These are phyloP conservation scores for Cancer borealis DNA, from an alignment of 2,888 invertebrate genomes.

Conservation along the genomic window DNA sequence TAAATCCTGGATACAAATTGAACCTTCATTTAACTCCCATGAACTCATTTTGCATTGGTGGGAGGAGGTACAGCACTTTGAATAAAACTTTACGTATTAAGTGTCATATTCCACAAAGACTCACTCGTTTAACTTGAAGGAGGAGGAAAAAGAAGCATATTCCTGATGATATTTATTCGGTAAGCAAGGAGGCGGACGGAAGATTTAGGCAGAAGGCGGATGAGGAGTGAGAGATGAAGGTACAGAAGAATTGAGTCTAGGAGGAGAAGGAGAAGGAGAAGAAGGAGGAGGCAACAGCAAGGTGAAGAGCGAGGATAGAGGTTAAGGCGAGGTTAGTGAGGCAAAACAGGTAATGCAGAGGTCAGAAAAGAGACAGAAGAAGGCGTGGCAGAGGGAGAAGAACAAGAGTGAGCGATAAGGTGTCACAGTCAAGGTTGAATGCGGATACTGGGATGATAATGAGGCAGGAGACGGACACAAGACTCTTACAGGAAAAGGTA, in stretches of 20 bases:
- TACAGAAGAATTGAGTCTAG: not conserved
- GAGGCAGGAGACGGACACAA: not conserved
- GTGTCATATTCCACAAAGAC: too few relatives aligned
- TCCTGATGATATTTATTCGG: too few relatives aligned
- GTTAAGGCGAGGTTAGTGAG: not conserved
- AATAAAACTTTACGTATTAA: too few relatives aligned
- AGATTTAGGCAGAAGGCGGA: not conserved
- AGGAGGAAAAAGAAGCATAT: too few relatives aligned
- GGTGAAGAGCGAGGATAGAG: not conserved
- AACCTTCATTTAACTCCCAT: not conserved
- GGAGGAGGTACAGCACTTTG: not conserved
- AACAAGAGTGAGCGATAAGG: not conserved
- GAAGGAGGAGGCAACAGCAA: not conserved
- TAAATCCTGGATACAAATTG: not conserved
- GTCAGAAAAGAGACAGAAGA: not conserved
- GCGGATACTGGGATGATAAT: not conserved
- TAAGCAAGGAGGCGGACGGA: not conserved
- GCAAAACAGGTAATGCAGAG: not conserved
- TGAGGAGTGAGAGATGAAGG: not conserved
- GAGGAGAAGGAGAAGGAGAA: constrained; percentile 1
- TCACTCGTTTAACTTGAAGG: too few relatives aligned
- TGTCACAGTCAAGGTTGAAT: not conserved
- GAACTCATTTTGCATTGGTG: not conserved
- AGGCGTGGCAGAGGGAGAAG: not conserved
- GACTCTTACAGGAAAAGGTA: not conserved